Evolutionary conservation across 37 sponge, comb jelly and placozoan genomes (phyloP), one percentile per base, ranked within the genome.

Genomic region (Aplysina aerophoba): DNA sequence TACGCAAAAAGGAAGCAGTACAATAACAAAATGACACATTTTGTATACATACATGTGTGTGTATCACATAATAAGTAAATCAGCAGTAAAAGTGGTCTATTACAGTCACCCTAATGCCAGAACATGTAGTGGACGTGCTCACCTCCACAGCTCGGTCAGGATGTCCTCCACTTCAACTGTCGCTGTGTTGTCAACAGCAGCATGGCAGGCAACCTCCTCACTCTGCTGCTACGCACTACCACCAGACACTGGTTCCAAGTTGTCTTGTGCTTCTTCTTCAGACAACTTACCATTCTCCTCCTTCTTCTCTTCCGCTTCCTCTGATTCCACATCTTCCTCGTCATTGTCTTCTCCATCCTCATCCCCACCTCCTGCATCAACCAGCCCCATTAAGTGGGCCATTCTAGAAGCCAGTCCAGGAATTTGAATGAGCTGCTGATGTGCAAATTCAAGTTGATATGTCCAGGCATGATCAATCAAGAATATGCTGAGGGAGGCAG

Each of bases 381-480:
- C 40, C 28, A 88, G 63, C 40, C 63, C 88, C 91, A 96, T 91
- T 19, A 96, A 73, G 19, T 72, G 4, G 20, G 85, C 87, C 89
- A 97, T 91, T 20, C 98, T 79, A 41, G 19, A 15, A 21, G 90
- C 93, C 34, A 97, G 84, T 0, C 94, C 92, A 12, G 92, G 93
- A 39, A 93, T 86, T 20, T 19, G 22, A 33, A 55, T 27, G 22
- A 97, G 89, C 56, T 91, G 95, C 36, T 85, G 57, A 25, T 67
- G 75, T 0, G 85, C 92, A 61, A 78, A 83, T 13, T 86, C 86
- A 12, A 90, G 86, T 34, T 95, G 84, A 66, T 83, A 97, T 0
- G 95, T 95, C 98, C 98, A 97, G 0, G 95, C 93, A 81, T 97
- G 98, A 60, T 97, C 98, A 31, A 97, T 84, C 56, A 97, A 78